Base-by-base conservation (phyloP, 2,888 invertebrate genomes). In the Blastobasis adustella region DNA sequence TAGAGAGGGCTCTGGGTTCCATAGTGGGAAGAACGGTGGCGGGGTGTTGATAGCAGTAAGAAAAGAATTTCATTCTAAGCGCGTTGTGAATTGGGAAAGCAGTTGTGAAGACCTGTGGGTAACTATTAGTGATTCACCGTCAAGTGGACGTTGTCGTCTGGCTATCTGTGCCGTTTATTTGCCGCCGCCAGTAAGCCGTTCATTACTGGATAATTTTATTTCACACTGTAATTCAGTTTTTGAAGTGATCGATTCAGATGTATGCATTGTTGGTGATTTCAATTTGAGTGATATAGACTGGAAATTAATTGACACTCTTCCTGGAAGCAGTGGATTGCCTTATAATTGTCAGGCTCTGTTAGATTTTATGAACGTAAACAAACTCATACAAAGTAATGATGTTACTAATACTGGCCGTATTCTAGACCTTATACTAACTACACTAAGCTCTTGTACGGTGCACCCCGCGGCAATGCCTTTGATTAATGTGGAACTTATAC, bases 11-110 rank as follows among this genome's bases (percentile, higher is more conserved):
- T 47, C 49, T 10, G 49, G 40, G 5, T 47, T 46, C 7, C 47
- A 10, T 38, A 8, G 23, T 5, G 36, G 48, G 0, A 52, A 46
- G 10, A 49, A 49, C 5, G 60, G 60, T n/a, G 60, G 60, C 6
- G 58, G 58, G 4, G 60, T 59, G 6, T 45, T 57, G 10, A 55
- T 59, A 10, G 57, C 59, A 1, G 54, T 59, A 5, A 49, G 47
- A 1, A 49, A 50, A 5, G 39, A 45, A n/a, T 10, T 53, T 0
- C 8, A 45, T 0, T 56, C 58, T 37, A 47, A 45, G 7, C 46
- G 56, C 6, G 36, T 48, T 1, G 10, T 3, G 7, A 47, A 48
- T 7, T 58, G 53, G 53, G 56, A 58, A 49, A 56, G 55, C 45
- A 49, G 51, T 0, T 49, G 51, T 43, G 54, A 50, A 50, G 47